phyloP scores from a whole-genome alignment of 1,140 invertebrate genomes.

The Helicoverpa zea region DNA sequence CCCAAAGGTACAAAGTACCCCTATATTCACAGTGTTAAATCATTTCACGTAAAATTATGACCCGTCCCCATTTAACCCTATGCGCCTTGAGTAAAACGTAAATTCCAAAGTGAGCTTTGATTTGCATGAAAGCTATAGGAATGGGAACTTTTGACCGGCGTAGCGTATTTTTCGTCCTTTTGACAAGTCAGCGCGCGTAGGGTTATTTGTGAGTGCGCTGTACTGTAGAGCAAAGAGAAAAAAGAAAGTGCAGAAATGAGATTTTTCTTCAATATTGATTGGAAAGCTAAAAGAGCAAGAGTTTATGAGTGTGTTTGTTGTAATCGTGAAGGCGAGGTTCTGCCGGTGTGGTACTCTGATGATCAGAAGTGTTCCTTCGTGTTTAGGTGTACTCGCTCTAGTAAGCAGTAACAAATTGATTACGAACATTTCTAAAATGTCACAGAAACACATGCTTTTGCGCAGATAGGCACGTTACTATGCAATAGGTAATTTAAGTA shows the following conservation, averaged over 20 bases:
- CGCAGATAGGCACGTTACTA: too few species aligned
- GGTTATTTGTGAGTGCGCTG: conserved; percentile 32
- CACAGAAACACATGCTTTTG: too few species aligned
- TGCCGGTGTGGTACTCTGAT: too few species aligned
- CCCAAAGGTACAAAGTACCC: conserved; percentile 27
- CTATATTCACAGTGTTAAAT: conserved; percentile 23
- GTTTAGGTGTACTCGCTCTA: too few species aligned
- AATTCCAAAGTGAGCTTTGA: conserved; percentile 44
- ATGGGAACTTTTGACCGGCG: conserved; percentile 41
- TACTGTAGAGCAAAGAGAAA: conserved; percentile 2
- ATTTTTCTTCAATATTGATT: neutral
- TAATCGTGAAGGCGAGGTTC: too few species aligned
- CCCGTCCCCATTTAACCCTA: conserved; percentile 39
- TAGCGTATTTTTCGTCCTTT: conserved; percentile 47
- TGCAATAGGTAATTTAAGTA: too few species aligned
- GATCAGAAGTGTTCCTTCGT: too few species aligned
- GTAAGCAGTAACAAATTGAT: too few species aligned
- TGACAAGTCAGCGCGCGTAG: conserved; percentile 34
- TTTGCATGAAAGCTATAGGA: conserved; percentile 44
- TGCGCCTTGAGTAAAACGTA: conserved; percentile 25
- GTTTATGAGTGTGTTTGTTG: too few species aligned
- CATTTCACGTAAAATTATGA: conserved; percentile 23
- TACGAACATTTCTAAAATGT: too few species aligned
- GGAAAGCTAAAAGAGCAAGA: neutral
- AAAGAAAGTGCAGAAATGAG: conserved; percentile 12